Conservation (phyloP, 2,113 vertebrate genomes). For the Turnix velox region DNA sequence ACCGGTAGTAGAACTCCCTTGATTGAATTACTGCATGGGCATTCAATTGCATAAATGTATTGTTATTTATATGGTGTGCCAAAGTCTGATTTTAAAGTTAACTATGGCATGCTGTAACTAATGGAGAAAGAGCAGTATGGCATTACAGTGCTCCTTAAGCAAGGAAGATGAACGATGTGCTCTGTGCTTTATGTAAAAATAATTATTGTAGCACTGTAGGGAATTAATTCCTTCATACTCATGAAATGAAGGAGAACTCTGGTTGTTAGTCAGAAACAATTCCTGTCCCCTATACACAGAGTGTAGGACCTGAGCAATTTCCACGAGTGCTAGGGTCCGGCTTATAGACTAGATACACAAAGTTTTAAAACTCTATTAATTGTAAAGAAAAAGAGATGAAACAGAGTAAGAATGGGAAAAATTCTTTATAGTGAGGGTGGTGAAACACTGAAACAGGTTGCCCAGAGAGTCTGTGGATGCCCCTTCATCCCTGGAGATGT, state of each 20-base stretch:
- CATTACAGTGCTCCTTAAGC: not conserved
- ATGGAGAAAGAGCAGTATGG: conserved; percentile 13
- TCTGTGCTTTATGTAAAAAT: not conserved
- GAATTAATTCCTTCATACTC: not conserved
- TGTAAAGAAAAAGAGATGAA: not conserved
- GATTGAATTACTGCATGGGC: conserved; percentile 42
- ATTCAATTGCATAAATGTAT: conserved; percentile 49
- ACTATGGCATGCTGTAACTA: conserved; percentile 9
- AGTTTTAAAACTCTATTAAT: not conserved
- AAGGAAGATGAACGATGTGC: conserved; percentile 19
- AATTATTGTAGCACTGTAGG: not conserved
- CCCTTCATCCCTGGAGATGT: no score
- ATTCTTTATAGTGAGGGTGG: no score
- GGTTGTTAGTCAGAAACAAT: not conserved
- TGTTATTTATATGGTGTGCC: conserved; percentile 43
- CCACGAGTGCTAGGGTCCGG: not conserved
- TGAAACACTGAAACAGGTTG: no score
- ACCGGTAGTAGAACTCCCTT: conserved; percentile 13
- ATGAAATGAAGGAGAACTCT: not conserved
- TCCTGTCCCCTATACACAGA: not conserved
- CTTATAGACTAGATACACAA: not conserved
- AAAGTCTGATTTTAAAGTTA: conserved; percentile 27
- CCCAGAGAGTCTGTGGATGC: no score
- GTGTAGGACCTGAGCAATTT: not conserved
- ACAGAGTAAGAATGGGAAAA: not conserved